Evolutionary conservation across 2,888 invertebrate species (phyloP).

Genomic region (Drosophila greeni): DNA sequence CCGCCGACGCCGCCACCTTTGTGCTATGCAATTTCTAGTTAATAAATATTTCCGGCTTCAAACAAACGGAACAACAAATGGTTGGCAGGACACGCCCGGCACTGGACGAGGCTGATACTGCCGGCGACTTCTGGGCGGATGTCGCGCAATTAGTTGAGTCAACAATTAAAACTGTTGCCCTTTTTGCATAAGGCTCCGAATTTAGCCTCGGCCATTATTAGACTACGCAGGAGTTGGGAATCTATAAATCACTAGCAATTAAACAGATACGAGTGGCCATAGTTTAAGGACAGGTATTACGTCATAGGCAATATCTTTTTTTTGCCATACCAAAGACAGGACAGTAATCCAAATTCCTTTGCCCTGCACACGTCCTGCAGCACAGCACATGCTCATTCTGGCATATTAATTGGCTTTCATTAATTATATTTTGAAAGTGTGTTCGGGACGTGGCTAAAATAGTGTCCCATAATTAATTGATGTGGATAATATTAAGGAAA

Average conservation of each 20-base stretch:
- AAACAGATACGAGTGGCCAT: background rate
- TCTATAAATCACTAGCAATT: constrained; percentile 24
- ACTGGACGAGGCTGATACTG: constrained; percentile 10
- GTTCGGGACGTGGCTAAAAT: constrained; percentile 34
- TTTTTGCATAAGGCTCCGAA: constrained; percentile 30
- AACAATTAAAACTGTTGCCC: constrained; percentile 34
- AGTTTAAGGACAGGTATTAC: constrained; percentile 4
- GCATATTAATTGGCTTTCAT: constrained; percentile 57
- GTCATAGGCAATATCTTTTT: constrained; percentile 21
- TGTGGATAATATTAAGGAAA: constrained; percentile 33
- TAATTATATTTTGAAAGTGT: constrained; percentile 47
- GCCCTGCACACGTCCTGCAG: constrained; percentile 14
- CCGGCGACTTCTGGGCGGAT: constrained; percentile 18
- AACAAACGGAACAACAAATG: constrained; percentile 36
- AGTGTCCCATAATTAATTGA: constrained; percentile 53
- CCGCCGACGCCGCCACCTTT: constrained; percentile 31
- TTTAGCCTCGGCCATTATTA: constrained; percentile 21
- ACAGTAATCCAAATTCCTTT: constrained; percentile 22
- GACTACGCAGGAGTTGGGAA: constrained; percentile 2
- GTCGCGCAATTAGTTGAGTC: constrained; percentile 40
- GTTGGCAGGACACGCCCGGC: constrained; percentile 35
- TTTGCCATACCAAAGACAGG: constrained; percentile 6
- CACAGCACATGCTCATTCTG: constrained; percentile 31
- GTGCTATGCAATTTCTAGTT: constrained; percentile 67
- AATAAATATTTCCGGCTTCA: constrained; percentile 67